A percentile compares a stretch with the other conserved stretches of the same genome.
These are phyloP conservation scores for Drosophila sucinea DNA, from an alignment of 1,140 invertebrate genomes.

Conservation along the genomic window DNA sequence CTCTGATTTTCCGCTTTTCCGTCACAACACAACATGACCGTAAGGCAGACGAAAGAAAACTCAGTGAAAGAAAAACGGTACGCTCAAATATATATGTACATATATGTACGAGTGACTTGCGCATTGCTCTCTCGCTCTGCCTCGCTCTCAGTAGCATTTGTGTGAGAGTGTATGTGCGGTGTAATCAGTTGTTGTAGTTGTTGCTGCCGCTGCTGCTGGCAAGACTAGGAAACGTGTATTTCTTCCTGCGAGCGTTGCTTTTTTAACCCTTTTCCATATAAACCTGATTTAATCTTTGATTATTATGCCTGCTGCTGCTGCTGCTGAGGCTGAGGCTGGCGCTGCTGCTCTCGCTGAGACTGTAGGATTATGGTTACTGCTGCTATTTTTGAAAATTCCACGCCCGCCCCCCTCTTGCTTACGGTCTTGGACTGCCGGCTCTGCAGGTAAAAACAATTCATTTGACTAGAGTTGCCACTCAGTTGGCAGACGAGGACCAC, in stretches of 20 bases:
- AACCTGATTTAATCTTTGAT: constrained; percentile 82
- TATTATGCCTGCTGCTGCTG: constrained; percentile 62
- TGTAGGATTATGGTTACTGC: constrained; percentile 46
- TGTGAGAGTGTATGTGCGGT: constrained; percentile 26
- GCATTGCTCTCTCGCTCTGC: constrained; percentile 28
- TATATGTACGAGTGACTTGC: constrained; percentile 23
- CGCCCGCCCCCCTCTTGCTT: constrained; percentile 50
- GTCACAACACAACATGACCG: constrained; percentile 64
- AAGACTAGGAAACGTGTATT: constrained; percentile 79
- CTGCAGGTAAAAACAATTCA: constrained; percentile 77
- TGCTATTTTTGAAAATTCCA: constrained; percentile 80
- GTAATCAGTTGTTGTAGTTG: constrained; percentile 64
- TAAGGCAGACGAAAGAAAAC: constrained; percentile 69
- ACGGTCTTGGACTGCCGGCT: constrained; percentile 29
- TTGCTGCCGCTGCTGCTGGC: constrained; percentile 50
- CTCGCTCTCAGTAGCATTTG: constrained; percentile 14
- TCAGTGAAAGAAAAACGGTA: constrained; percentile 50
- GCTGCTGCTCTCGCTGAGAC: constrained; percentile 31
- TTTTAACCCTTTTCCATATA: constrained; percentile 79
- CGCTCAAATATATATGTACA: constrained; percentile 48
- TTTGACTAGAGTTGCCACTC: constrained; percentile 72
- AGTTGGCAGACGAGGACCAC: constrained; percentile 51
- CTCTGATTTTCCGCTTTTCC: constrained; percentile 46
- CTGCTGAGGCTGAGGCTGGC: constrained; percentile 23
- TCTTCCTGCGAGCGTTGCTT: constrained; percentile 72